These are phyloP conservation scores for Sarcophaga bullata DNA, from an alignment of 1,140 invertebrate species.

Conservation along the genomic window DNA sequence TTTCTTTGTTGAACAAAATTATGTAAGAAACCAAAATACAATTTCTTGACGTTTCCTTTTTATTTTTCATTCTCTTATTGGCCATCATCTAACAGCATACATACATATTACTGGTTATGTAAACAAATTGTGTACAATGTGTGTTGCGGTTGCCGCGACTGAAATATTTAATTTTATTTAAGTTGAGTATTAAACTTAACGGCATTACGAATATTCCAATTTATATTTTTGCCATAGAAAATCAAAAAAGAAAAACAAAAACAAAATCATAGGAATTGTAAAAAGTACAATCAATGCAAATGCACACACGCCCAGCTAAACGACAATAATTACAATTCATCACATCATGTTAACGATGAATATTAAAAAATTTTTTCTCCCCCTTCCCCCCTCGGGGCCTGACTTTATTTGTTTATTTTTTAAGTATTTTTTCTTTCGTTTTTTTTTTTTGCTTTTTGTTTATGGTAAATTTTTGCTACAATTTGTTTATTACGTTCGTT, in stretches of 20 bases:
- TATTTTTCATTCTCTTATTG: background rate
- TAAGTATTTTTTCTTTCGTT: background rate
- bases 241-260: too few relatives aligned
- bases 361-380: too few relatives aligned
- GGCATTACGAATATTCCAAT: too few relatives aligned
- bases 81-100: background rate
- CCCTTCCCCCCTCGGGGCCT: too few relatives aligned
- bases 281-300: background rate
- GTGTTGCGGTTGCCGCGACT: background rate
- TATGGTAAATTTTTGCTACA: background rate
- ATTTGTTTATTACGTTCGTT: too few relatives aligned
- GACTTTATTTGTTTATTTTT: background rate
- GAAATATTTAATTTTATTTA: background rate
- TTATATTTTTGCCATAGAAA: too few relatives aligned
- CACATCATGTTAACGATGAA: background rate
- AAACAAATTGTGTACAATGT: background rate
- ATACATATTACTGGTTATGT: background rate
- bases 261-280: background rate
- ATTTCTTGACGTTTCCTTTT: background rate
- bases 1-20: background rate
- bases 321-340: slow-evolving; percentile 32
- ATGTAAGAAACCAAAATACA: background rate
- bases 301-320: slow-evolving; percentile 20
- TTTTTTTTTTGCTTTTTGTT: background rate
- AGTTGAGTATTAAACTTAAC: too few relatives aligned